Base-by-base conservation (phyloP, 2,888 invertebrate genomes). In the Yponomeuta sedellus region DNA sequence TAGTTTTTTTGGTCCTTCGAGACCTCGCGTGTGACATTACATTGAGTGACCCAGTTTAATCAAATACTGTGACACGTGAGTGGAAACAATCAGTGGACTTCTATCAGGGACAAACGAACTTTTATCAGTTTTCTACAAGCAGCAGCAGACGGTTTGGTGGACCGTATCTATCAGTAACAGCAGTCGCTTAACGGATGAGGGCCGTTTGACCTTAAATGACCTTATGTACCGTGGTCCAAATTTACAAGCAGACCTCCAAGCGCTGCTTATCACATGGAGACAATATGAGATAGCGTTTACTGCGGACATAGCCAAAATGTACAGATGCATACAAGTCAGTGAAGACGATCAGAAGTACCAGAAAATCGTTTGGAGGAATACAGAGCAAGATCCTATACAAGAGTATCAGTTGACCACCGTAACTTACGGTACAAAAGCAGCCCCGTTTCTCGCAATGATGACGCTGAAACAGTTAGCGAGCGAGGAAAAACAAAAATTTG, bases 181-280 rank as follows among this genome's bases (percentile, higher is more conserved):
- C 25, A 25, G 25, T 25, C 25, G 25, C 3, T 25, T 25, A 25
- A 25, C 5, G 25, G 25, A 25, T 25, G 25, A 25, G 25, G 25
- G 5, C 25, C 25, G 25, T 25, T 25, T 4, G 3, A 67, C 64
- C 56, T 52, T 67, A 28, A 67, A 67, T 64, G 64, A 65, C 28
- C 39, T 62, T 16, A 66, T 66, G 57, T 10, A 63, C 22, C 39
- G 34, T 5, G 66, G 63, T 12, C 65, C 67, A 22, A 67, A 67
- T 34, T 59, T 67, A 39, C 64, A 64, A 61, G 19, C 64, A 28
- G 64, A 67, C 39, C 52, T 34, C 12, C 61, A 44, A 40, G 12
- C 61, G 25, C 5, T 25, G 25, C 25, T 25, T 25, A 25, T 25
- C 25, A 25, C 25, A 25, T 25, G 25, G 25, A 25, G 25, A 25